phyloP scores from a whole-genome alignment of 2,113 vertebrate genomes.

The Manacus vitellinus region DNA sequence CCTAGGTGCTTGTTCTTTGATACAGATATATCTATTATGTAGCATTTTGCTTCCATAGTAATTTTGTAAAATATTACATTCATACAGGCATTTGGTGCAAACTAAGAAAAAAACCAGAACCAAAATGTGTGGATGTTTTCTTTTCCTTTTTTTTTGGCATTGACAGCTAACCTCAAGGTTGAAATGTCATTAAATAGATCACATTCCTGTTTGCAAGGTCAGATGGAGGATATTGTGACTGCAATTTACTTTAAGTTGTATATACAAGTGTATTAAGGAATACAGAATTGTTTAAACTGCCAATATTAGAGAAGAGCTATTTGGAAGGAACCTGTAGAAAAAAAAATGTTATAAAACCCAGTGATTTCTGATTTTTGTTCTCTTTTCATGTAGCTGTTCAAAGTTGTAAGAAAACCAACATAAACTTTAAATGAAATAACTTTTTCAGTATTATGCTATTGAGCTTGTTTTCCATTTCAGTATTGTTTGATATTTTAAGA shows the following conservation, averaged over 20 bases:
- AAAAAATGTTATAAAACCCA: neutral
- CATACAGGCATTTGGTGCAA: neutral
- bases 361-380: neutral
- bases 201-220: neutral
- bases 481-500: neutral
- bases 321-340: neutral
- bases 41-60: neutral
- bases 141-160: neutral
- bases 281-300: neutral
- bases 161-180: neutral
- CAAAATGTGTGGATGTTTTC: neutral
- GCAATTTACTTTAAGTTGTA: neutral
- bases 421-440: neutral
- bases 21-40: neutral
- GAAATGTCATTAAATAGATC: neutral
- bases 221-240: neutral
- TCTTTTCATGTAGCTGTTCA: neutral
- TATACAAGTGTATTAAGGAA: neutral
- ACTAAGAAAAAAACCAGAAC: neutral
- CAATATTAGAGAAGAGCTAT: neutral
- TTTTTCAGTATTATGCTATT: neutral
- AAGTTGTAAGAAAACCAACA: neutral
- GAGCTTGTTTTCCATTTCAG: neutral
- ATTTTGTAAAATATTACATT: neutral
- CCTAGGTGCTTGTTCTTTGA: neutral